Percentiles rank a stretch among this genome's conserved stretches.
phyloP scores from a whole-genome alignment of 2,888 invertebrate genomes.

The Heteromyza rotundicornis region DNA sequence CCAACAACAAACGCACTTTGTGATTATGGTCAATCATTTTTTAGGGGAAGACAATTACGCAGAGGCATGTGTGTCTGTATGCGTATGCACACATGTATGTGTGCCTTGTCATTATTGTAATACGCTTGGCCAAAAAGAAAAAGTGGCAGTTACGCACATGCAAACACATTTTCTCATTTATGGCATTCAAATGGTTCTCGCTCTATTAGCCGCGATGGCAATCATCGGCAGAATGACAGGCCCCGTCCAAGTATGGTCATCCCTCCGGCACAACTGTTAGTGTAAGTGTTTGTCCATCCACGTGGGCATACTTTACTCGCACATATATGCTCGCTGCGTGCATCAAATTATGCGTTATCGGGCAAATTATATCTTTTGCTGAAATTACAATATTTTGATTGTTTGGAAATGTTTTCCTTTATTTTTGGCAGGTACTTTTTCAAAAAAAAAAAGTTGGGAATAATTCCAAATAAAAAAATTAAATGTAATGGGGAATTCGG shows the following conservation, averaged over 20 bases:
- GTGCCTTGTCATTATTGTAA: not conserved
- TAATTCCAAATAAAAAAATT: too few species aligned
- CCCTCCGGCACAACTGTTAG: not conserved
- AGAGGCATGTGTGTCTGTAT: not conserved
- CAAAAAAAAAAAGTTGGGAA: too few species aligned
- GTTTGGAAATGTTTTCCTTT: not conserved
- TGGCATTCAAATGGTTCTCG: conserved; percentile 14
- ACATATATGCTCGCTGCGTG: not conserved
- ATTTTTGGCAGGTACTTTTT: not conserved
- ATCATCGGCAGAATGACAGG: not conserved
- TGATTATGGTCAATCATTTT: conserved; percentile 2
- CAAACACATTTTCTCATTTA: too few species aligned
- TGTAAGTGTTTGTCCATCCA: not conserved
- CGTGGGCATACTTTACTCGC: not conserved
- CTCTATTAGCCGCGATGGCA: conserved; percentile 8
- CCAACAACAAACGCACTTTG: conserved; percentile 11
- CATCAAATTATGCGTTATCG: conserved; percentile 19
- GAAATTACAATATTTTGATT: not conserved
- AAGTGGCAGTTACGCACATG: not conserved
- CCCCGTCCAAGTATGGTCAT: not conserved
- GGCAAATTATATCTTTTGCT: conserved; percentile 10
- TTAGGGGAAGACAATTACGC: not conserved
- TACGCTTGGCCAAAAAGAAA: not conserved
- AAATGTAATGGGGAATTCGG: too few species aligned
- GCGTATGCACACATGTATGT: too few species aligned